phyloP scores from a whole-genome alignment of 2,888 invertebrate species.

The Sesia bembeciformis region DNA sequence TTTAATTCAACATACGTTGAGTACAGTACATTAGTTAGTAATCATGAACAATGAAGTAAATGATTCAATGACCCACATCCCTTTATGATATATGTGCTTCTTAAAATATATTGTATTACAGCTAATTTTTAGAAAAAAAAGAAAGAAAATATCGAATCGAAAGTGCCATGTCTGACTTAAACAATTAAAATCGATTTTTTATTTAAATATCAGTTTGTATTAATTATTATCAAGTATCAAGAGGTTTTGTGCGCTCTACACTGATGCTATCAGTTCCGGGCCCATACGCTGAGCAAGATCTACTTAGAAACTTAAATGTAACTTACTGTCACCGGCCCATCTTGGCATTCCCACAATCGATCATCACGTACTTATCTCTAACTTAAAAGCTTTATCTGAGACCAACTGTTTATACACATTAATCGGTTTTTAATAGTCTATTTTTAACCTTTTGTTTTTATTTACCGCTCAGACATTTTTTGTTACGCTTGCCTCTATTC shows the following conservation, averaged over 20 bases:
- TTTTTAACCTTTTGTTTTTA: constrained; percentile 10
- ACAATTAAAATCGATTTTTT: too few relatives aligned
- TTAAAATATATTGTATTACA: too few relatives aligned
- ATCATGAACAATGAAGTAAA: too few relatives aligned
- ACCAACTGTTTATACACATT: constrained; percentile 43
- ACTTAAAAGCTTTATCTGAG: constrained; percentile 64
- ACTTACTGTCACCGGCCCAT: constrained; percentile 62
- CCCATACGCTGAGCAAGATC: constrained; percentile 54
- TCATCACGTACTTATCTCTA: constrained; percentile 56
- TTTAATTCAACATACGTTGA: too few relatives aligned
- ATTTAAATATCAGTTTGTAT: neutral
- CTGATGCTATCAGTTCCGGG: constrained; percentile 46
- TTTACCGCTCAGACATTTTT: neutral
- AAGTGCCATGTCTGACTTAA: too few relatives aligned
- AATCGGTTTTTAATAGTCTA: constrained; percentile 30
- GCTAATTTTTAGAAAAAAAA: too few relatives aligned
- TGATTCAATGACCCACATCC: too few relatives aligned
- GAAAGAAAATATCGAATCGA: too few relatives aligned
- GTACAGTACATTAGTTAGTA: too few relatives aligned
- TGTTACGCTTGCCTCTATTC: too few relatives aligned
- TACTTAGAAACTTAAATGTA: constrained; percentile 54
- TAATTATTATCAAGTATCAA: constrained; percentile 30
- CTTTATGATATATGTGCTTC: too few relatives aligned
- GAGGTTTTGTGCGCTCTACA: constrained; percentile 11
- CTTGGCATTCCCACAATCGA: constrained; percentile 66